Conservation (phyloP, 2,888 invertebrate genomes). For the Andricus curvator region DNA sequence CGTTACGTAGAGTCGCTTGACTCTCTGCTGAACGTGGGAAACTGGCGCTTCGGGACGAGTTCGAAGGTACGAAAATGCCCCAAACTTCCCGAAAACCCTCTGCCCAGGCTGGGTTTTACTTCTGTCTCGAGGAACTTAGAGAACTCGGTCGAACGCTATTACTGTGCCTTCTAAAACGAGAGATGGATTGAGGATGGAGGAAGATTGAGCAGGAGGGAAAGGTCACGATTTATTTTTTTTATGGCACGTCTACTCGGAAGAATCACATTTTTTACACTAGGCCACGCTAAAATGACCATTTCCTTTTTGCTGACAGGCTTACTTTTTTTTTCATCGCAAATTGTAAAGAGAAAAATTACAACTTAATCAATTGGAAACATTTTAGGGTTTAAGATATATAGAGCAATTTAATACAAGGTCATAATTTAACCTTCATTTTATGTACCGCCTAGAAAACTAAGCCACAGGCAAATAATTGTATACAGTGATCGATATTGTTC, state of each 20-base stretch:
- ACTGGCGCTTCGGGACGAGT: constrained; percentile 42
- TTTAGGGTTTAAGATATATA: too few relatives aligned
- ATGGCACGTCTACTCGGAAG: background rate
- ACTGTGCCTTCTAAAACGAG: constrained; percentile 6
- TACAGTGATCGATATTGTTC: too few relatives aligned
- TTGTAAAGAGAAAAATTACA: background rate
- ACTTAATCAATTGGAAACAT: background rate
- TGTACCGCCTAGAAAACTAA: too few relatives aligned
- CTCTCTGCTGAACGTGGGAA: constrained; percentile 49
- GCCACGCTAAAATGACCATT: background rate
- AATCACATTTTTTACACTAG: background rate
- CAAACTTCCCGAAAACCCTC: background rate
- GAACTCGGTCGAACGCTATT: constrained; percentile 22
- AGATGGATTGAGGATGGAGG: background rate
- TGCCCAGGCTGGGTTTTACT: background rate
- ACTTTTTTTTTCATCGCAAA: background rate
- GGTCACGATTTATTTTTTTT: background rate
- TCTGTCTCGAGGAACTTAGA: background rate
- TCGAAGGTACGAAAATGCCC: constrained; percentile 29
- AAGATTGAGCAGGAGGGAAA: background rate
- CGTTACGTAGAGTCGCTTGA: constrained; percentile 50
- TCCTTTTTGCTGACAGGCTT: background rate
- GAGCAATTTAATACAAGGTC: too few relatives aligned
- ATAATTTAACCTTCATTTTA: too few relatives aligned
- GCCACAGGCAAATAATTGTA: too few relatives aligned